phyloP scores from a whole-genome alignment of 2,888 invertebrate genomes.

The Unio delphinus region DNA sequence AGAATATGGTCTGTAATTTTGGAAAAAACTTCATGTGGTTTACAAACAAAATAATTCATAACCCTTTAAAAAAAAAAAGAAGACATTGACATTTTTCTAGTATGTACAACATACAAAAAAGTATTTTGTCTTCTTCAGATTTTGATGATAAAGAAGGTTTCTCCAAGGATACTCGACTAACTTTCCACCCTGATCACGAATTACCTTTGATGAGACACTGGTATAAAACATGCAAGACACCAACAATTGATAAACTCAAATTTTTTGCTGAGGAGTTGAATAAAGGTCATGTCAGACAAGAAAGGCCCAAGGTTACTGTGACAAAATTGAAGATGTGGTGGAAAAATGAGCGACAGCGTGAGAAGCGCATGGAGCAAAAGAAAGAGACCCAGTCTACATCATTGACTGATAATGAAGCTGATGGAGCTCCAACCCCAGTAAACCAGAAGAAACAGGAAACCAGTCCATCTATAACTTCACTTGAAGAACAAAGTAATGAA shows the following conservation, averaged over 20 bases:
- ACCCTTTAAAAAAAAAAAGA: too few relatives aligned
- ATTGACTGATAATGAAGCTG: too few relatives aligned
- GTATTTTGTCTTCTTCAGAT: constrained; percentile 12
- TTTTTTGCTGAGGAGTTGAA: constrained; percentile 66
- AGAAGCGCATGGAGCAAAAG: constrained; percentile 16
- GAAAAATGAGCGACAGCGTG: constrained; percentile 69
- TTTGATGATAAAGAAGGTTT: constrained; percentile 9
- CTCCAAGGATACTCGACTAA: constrained; percentile 48
- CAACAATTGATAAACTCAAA: constrained; percentile 57
- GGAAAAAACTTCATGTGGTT: too few relatives aligned
- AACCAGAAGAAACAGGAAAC: too few relatives aligned
- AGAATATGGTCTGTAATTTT: too few relatives aligned
- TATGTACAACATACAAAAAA: too few relatives aligned
- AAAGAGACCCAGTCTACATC: too few relatives aligned
- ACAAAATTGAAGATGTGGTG: constrained; percentile 68
- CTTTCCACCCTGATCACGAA: constrained; percentile 68
- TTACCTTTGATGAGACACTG: constrained; percentile 67
- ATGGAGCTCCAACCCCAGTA: too few relatives aligned
- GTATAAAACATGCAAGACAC: constrained; percentile 61
- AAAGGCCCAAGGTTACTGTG: constrained; percentile 61
- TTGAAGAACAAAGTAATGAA: too few relatives aligned
- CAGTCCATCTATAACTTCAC: too few relatives aligned
- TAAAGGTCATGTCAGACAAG: constrained; percentile 60
- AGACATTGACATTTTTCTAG: too few relatives aligned
- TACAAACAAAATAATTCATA: too few relatives aligned